Evolutionary conservation across 1,140 invertebrate species (phyloP).

Genomic region (Trypoxylus dichotomus): DNA sequence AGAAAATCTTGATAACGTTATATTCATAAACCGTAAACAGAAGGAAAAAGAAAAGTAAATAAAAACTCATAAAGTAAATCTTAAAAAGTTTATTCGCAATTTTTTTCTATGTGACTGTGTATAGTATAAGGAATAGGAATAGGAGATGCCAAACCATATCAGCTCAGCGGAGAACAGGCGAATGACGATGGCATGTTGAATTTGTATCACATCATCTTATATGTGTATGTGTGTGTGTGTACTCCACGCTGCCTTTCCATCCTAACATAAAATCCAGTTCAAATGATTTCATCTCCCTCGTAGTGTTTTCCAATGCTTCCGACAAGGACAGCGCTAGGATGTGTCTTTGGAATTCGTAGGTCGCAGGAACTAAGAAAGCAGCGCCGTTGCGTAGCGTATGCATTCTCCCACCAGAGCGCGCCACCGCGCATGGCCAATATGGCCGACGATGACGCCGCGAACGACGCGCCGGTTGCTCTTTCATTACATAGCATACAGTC

Average conservation of each 20-base stretch:
- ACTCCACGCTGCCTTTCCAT: slow-evolving; percentile 17
- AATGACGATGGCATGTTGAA: slow-evolving; percentile 25
- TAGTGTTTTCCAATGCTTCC: slow-evolving; percentile 11
- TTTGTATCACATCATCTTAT: slow-evolving; percentile 25
- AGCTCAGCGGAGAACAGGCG: slow-evolving; percentile 23
- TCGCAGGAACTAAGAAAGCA: slow-evolving; percentile 34
- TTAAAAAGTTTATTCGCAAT: slow-evolving; percentile 13
- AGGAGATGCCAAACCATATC: slow-evolving; percentile 24
- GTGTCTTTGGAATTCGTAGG: slow-evolving; percentile 29
- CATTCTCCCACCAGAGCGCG: slow-evolving; percentile 11
- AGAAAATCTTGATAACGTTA: background rate
- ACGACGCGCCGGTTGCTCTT: background rate
- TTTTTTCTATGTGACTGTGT: background rate
- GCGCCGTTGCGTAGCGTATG: slow-evolving; percentile 7
- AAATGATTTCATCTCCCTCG: slow-evolving; percentile 21
- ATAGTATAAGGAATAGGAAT: background rate
- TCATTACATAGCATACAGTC: slow-evolving; percentile 7
- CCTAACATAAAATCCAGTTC: slow-evolving; percentile 25
- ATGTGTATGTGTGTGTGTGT: slow-evolving; percentile 13
- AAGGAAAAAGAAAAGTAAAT: background rate
- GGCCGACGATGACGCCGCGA: slow-evolving; percentile 31
- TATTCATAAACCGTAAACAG: background rate
- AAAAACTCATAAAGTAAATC: slow-evolving; percentile 1
- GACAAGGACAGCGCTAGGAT: background rate
- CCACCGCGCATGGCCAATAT: slow-evolving; percentile 36